Percentiles rank a stretch among this genome's conserved stretches.
phyloP scores from a whole-genome alignment of 2,113 vertebrate genomes.

The Empidonax alnorum region DNA sequence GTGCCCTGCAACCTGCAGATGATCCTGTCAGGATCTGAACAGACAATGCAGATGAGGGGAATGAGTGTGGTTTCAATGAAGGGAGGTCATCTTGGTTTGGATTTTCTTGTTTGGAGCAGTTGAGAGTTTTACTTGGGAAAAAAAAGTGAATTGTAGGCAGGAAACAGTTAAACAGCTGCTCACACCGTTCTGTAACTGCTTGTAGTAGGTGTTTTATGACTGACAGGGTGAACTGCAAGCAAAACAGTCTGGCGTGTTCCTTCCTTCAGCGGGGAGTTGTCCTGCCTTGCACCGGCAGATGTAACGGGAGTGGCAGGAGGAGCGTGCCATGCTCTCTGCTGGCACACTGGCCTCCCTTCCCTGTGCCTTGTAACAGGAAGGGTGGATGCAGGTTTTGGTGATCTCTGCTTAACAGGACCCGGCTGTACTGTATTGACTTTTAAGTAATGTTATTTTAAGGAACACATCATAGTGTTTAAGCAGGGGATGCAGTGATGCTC shows the following conservation, averaged over 20 bases:
- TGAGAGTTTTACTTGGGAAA: neutral
- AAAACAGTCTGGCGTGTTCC: neutral
- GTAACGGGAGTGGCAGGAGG: fast-evolving
- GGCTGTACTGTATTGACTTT: neutral
- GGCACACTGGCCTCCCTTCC: neutral
- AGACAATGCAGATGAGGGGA: neutral
- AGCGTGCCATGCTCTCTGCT: neutral
- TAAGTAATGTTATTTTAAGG: neutral
- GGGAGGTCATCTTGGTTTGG: fast-evolving
- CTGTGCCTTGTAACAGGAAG: neutral
- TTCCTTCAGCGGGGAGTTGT: neutral
- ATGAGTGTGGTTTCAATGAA: neutral
- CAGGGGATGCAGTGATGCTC: neutral
- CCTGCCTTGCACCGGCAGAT: neutral
- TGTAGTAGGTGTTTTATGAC: neutral
- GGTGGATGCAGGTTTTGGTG: neutral
- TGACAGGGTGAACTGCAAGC: neutral
- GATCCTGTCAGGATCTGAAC: neutral
- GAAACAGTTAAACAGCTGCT: neutral
- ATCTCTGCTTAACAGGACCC: fast-evolving
- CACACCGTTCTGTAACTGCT: fast-evolving
- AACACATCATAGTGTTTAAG: neutral
- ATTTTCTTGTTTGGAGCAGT: neutral
- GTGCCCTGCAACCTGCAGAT: neutral
- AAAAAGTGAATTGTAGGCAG: neutral